Evolutionary conservation across 2,797 vertebrate genomes (phyloP).

Genomic region (Cebuella pygmaea): DNA sequence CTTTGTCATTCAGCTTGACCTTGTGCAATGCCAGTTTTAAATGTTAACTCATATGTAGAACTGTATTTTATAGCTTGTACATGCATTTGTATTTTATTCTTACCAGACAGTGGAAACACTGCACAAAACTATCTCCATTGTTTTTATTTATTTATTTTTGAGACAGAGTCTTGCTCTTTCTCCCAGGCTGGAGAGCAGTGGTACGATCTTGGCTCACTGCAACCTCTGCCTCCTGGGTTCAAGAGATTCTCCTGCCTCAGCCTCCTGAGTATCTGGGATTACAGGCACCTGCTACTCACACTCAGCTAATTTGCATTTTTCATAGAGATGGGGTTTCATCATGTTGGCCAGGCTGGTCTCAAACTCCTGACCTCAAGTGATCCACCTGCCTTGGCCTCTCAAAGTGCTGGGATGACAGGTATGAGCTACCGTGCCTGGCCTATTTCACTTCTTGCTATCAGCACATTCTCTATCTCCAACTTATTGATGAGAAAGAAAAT

Average conservation of each 20-base stretch:
- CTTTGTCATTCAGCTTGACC: conserved; percentile 28
- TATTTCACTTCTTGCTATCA: neutral
- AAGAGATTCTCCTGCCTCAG: neutral
- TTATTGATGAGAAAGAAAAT: neutral
- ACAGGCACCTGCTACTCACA: neutral
- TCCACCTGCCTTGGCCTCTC: neutral
- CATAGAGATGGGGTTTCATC: neutral
- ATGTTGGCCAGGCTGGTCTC: neutral
- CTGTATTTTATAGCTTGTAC: neutral
- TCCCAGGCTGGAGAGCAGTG: neutral
- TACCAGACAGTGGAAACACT: neutral
- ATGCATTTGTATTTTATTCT: conserved; percentile 40
- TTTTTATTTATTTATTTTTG: neutral
- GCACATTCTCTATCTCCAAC: neutral
- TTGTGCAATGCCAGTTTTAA: conserved; percentile 44
- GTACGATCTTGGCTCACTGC: neutral
- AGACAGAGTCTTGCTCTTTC: neutral
- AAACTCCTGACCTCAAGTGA: neutral
- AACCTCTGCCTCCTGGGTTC: neutral
- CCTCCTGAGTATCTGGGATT: neutral
- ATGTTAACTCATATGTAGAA: conserved; percentile 36
- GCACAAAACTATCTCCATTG: neutral
- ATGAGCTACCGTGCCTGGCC: neutral
- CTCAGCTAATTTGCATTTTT: neutral
- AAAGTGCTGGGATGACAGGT: neutral